Conservation (phyloP, 2,113 vertebrate genomes). For the Cyprinodon brontotheroides region DNA sequence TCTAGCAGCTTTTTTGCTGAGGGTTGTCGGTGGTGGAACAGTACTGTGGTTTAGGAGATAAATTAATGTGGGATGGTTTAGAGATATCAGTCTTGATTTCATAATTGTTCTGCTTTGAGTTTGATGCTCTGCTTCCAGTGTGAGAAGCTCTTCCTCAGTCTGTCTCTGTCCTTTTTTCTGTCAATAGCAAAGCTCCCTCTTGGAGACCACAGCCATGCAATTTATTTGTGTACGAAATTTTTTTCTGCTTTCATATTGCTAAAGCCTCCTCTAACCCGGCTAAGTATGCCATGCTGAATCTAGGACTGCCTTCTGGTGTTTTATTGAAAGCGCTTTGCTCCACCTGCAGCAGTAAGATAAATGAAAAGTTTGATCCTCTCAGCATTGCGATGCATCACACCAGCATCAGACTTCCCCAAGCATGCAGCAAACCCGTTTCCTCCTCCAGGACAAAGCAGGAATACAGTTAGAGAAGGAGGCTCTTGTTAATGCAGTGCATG, state of each 20-base stretch:
- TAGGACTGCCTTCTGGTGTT: slow-evolving; percentile 44
- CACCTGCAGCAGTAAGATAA: slow-evolving; percentile 63
- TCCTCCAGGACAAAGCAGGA: slow-evolving; percentile 5
- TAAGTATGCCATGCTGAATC: slow-evolving; percentile 69
- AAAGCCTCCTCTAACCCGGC: slow-evolving; percentile 67
- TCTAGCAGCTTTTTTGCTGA: slow-evolving; percentile 55
- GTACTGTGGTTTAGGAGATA: background rate
- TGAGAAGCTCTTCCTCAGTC: slow-evolving; percentile 28
- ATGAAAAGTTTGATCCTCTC: slow-evolving; percentile 18
- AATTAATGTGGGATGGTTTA: slow-evolving; percentile 27
- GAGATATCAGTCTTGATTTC: slow-evolving; percentile 28
- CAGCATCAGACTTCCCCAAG: slow-evolving; percentile 25
- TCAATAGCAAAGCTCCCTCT: slow-evolving; percentile 58
- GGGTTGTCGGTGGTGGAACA: slow-evolving; percentile 54
- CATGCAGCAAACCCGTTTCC: slow-evolving; percentile 28
- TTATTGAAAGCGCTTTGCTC: slow-evolving; percentile 66
- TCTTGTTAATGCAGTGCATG: slow-evolving; percentile 36
- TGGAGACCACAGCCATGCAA: slow-evolving; percentile 61
- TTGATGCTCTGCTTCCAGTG: slow-evolving; percentile 17
- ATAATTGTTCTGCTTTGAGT: slow-evolving; percentile 24
- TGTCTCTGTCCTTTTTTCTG: slow-evolving; percentile 45
- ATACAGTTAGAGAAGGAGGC: slow-evolving; percentile 30
- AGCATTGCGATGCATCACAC: slow-evolving; percentile 8
- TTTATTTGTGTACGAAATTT: slow-evolving; percentile 70
- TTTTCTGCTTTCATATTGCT: slow-evolving; percentile 71